Evolutionary conservation across 2,888 invertebrate species (phyloP).

Genomic region (Deladenus siricidicola): DNA sequence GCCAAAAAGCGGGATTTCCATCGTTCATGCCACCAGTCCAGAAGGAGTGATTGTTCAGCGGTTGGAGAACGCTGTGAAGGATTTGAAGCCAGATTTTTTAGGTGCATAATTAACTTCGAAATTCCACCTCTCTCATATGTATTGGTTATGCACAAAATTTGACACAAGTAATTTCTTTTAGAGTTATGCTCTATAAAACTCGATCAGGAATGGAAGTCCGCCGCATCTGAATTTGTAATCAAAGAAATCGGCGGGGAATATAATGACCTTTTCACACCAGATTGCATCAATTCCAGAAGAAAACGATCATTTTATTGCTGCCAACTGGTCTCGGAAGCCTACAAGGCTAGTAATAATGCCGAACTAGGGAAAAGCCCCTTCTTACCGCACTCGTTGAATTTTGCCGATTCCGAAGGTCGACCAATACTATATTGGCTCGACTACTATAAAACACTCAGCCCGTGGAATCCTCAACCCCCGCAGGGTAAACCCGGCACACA

Average conservation of each 20-base stretch:
- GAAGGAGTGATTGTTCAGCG: constrained; percentile 16
- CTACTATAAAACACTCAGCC: constrained; percentile 28
- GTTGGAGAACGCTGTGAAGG: constrained; percentile 8
- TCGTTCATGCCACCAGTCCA: constrained; percentile 16
- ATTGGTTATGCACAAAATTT: background rate
- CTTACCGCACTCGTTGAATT: constrained; percentile 35
- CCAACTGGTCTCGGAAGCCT: constrained; percentile 23
- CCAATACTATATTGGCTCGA: constrained; percentile 35
- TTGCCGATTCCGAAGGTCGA: constrained; percentile 25
- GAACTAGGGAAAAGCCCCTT: constrained; percentile 19
- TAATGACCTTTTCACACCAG: constrained; percentile 29
- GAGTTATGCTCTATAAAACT: constrained; percentile 21
- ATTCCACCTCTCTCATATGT: too few relatives aligned
- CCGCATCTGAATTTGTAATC: constrained; percentile 19
- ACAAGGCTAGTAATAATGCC: constrained; percentile 10
- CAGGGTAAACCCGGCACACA: constrained; percentile 28
- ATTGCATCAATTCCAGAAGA: constrained; percentile 20
- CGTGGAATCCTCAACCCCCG: constrained; percentile 15
- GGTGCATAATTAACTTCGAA: too few relatives aligned
- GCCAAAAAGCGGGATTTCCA: background rate
- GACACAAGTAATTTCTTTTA: background rate
- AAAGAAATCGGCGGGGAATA: constrained; percentile 26
- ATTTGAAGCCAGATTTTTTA: constrained; percentile 14
- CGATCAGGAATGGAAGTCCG: constrained; percentile 9
- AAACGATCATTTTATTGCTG: constrained; percentile 29